These are phyloP conservation scores for Hyles vespertilio DNA, from an alignment of 1,140 invertebrate genomes.

Conservation along the genomic window DNA sequence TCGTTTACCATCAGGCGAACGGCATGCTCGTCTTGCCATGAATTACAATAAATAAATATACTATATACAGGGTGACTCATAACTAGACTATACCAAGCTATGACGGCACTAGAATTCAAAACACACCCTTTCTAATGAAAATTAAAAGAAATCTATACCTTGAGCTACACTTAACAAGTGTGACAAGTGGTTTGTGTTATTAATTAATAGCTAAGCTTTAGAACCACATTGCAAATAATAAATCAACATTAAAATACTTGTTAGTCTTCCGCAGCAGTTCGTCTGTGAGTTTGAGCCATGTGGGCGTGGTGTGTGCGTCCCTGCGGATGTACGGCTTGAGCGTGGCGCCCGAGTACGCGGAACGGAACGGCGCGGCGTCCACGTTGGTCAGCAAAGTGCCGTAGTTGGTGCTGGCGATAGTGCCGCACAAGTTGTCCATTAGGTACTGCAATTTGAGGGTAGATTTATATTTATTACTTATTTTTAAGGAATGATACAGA, in stretches of 20 bases:
- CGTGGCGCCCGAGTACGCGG: slow-evolving; percentile 79
- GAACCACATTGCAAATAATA: too few relatives aligned
- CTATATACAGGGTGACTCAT: too few relatives aligned
- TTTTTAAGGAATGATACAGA: too few relatives aligned
- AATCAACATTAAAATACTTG: slow-evolving; percentile 44
- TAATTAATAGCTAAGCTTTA: neutral
- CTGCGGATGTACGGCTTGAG: slow-evolving; percentile 88
- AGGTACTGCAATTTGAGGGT: slow-evolving; percentile 44
- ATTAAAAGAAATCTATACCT: too few relatives aligned
- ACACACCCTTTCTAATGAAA: too few relatives aligned
- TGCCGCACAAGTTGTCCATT: slow-evolving; percentile 56
- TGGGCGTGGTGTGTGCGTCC: slow-evolving; percentile 79
- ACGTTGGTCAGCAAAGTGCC: slow-evolving; percentile 69
- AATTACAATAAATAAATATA: too few relatives aligned
- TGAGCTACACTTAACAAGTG: too few relatives aligned
- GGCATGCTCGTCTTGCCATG: too few relatives aligned
- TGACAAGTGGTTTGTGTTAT: neutral
- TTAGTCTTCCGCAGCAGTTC: slow-evolving; percentile 82
- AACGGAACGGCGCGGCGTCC: slow-evolving; percentile 76
- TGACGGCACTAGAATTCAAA: too few relatives aligned
- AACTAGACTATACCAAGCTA: too few relatives aligned
- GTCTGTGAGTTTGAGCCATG: slow-evolving; percentile 83
- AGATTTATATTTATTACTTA: too few relatives aligned
- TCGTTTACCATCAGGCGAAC: too few relatives aligned
- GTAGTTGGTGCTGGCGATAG: slow-evolving; percentile 37